phyloP scores from a whole-genome alignment of 1,140 invertebrate genomes.

The Colletes gigas region DNA sequence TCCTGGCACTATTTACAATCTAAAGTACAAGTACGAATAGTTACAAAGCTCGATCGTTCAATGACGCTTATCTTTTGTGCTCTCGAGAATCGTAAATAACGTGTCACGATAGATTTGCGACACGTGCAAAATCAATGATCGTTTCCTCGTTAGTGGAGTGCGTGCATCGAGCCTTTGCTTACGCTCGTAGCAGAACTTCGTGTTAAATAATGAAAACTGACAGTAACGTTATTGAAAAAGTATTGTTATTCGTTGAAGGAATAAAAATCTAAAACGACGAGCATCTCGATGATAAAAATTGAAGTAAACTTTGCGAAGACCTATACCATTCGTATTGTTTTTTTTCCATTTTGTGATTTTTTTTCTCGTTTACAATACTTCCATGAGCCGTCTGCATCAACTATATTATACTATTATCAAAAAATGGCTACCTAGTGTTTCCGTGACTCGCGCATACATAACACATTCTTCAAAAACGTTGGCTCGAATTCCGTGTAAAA shows the following conservation, averaged over 20 bases:
- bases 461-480: constrained; percentile 32
- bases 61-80: constrained; percentile 21
- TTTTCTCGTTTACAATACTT: not conserved
- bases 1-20: constrained; percentile 37
- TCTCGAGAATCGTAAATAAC: not conserved
- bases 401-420: constrained; percentile 62
- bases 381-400: constrained; percentile 45
- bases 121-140: not conserved
- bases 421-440: constrained; percentile 69
- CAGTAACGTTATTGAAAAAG: constrained; percentile 13
- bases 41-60: constrained; percentile 9
- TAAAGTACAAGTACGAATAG: constrained; percentile 44
- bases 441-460: constrained; percentile 39
- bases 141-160: not conserved
- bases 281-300: constrained; percentile 14
- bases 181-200: not conserved
- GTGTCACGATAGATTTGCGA: not conserved
- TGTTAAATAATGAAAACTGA: constrained; percentile 30
- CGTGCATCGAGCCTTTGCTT: not conserved
- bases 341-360: not conserved
- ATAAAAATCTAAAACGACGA: constrained; percentile 24
- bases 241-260: constrained; percentile 37
- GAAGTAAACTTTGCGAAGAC: not conserved
- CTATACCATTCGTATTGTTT: not conserved
- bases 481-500: constrained; percentile 60